Percentiles rank a stretch among this genome's conserved stretches.
Evolutionary conservation across 30 jellyfish, hydroid and myxozoan species (phyloP).

Genomic region (Calvadosia cruxmelitensis): DNA sequence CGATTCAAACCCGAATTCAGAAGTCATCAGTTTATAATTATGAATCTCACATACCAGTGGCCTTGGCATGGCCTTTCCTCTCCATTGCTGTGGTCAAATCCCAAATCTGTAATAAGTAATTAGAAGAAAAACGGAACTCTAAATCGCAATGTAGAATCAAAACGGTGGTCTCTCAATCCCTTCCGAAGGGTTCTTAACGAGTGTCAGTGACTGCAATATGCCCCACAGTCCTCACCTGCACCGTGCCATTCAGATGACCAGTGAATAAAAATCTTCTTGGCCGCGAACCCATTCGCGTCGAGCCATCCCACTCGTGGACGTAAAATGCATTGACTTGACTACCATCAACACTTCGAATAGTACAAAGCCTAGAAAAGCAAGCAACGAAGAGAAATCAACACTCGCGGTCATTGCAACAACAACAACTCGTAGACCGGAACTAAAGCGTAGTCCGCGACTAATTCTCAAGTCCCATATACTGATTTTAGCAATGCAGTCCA

Average conservation of each 20-base stretch:
- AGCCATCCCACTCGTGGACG: constrained; percentile 95
- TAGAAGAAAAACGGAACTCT: too few species aligned
- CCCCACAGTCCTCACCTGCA: constrained; percentile 93
- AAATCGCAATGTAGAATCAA: too few species aligned
- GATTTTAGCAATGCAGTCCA: neutral
- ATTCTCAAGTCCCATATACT: too few species aligned
- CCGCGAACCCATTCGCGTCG: constrained; percentile 95
- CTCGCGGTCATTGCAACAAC: too few species aligned
- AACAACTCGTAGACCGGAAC: too few species aligned
- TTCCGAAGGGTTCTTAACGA: too few species aligned
- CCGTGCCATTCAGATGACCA: constrained; percentile 92
- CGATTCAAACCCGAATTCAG: neutral
- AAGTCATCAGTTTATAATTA: neutral
- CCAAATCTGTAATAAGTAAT: constrained; percentile 62
- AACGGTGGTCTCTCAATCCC: too few species aligned
- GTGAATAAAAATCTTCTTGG: constrained; percentile 94
- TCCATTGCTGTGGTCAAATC: constrained; percentile 96
- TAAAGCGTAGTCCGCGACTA: too few species aligned
- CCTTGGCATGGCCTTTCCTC: constrained; percentile 52
- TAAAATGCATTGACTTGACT: constrained; percentile 75
- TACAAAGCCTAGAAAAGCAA: constrained; percentile 50
- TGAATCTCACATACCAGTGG: constrained; percentile 24
- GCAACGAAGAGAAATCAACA: too few species aligned
- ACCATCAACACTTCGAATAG: constrained; percentile 90
- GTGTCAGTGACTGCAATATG: too few species aligned